Evolutionary conservation across 1,140 invertebrate species (phyloP).

Genomic region (Anadara kagoshimensis): DNA sequence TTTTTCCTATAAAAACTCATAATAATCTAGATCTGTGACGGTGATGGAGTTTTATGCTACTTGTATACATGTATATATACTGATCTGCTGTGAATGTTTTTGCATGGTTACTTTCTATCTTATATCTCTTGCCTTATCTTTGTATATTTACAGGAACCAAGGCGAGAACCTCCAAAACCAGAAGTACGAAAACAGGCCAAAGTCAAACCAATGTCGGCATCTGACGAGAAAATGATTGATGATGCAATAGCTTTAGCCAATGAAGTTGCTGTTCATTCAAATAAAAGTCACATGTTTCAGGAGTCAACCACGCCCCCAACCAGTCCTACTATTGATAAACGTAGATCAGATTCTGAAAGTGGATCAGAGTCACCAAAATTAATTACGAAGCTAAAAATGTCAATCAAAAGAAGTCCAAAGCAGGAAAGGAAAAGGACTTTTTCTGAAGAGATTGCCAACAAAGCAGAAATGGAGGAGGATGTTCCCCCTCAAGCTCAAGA

Average conservation of each 20-base stretch:
- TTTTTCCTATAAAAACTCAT: no score
- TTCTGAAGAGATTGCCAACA: slow-evolving; percentile 72
- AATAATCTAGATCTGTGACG: no score
- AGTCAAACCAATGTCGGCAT: slow-evolving; percentile 94
- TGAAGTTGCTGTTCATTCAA: slow-evolving; percentile 82
- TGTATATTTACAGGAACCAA: slow-evolving; percentile 37
- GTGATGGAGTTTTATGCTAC: no score
- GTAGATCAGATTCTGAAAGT: slow-evolving; percentile 58
- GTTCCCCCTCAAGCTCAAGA: slow-evolving; percentile 81
- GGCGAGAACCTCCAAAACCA: slow-evolving; percentile 33
- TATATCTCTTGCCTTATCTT: neutral
- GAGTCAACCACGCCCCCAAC: slow-evolving; percentile 37
- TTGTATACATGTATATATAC: no score
- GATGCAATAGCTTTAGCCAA: slow-evolving; percentile 95
- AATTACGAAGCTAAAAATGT: slow-evolving; percentile 88
- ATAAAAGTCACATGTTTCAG: slow-evolving; percentile 35
- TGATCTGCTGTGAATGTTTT: neutral
- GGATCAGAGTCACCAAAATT: slow-evolving; percentile 79
- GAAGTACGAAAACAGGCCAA: slow-evolving; percentile 66
- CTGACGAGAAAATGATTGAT: slow-evolving; percentile 94
- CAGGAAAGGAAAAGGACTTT: slow-evolving; percentile 72
- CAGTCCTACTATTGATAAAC: slow-evolving; percentile 47
- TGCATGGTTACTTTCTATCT: slow-evolving; percentile 21
- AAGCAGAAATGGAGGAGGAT: slow-evolving; percentile 55
- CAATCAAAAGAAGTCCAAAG: slow-evolving; percentile 71